These are phyloP conservation scores for Oxytorus armatus DNA, from an alignment of 2,888 invertebrate species.

Conservation along the genomic window DNA sequence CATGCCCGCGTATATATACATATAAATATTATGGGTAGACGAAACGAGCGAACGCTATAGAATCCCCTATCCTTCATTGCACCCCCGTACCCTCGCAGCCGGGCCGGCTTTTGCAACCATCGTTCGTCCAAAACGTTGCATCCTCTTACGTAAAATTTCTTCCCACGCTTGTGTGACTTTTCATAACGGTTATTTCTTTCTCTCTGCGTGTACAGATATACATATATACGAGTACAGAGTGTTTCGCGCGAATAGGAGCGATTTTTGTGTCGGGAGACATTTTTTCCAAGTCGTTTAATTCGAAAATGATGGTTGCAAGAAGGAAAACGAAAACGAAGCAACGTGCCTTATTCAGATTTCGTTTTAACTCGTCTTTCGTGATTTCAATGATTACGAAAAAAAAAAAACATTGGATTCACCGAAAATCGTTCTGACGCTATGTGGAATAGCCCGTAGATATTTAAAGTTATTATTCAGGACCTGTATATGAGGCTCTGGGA, in stretches of 20 bases:
- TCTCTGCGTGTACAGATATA: neutral
- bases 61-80: slow-evolving; percentile 56
- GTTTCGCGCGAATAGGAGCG: neutral
- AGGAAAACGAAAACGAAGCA: neutral
- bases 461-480: neutral
- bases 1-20: slow-evolving; percentile 71
- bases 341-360: no score
- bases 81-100: neutral
- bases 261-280: neutral
- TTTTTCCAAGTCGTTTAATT: neutral
- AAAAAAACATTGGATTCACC: neutral
- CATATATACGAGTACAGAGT: neutral
- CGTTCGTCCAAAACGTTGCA: slow-evolving; percentile 53
- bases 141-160: slow-evolving; percentile 48
- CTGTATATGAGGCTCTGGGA: slow-evolving; percentile 4
- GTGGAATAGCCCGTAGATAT: neutral
- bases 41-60: slow-evolving; percentile 10
- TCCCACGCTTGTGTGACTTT: slow-evolving; percentile 29
- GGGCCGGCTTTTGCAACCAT: slow-evolving; percentile 14
- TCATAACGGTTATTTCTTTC: slow-evolving; percentile 16
- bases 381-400: no score
- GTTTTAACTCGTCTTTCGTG: no score
- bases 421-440: neutral
- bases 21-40: slow-evolving; percentile 36
- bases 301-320: neutral